Evolutionary conservation across 2,797 vertebrate species (phyloP).

Genomic region (Lateolabrax maculatus): DNA sequence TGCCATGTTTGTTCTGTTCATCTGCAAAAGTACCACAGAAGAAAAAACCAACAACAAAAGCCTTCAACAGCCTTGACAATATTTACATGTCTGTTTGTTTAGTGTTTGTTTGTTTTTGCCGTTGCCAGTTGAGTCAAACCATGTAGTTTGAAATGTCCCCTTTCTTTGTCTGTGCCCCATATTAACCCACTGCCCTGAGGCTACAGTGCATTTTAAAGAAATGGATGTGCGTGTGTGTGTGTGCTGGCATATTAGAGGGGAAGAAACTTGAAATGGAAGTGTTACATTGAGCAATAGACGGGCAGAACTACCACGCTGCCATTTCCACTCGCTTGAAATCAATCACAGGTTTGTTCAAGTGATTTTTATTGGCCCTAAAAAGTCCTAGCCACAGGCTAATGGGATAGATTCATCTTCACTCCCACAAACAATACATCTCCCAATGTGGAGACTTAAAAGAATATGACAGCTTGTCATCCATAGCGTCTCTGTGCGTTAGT

Average conservation of each 20-base stretch:
- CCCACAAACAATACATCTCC: conserved; percentile 68
- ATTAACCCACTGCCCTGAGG: conserved; percentile 56
- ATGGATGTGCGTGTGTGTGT: conserved; percentile 6
- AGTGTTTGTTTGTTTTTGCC: conserved; percentile 32
- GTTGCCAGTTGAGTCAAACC: conserved; percentile 49
- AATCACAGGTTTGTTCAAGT: conserved; percentile 71
- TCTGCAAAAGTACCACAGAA: conserved; percentile 52
- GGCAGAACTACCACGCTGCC: conserved; percentile 41
- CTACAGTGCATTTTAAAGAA: conserved; percentile 32
- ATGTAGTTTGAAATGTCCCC: conserved; percentile 42
- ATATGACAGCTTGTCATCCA: conserved; percentile 77
- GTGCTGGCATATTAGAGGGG: conserved; percentile 21
- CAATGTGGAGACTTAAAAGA: conserved; percentile 69
- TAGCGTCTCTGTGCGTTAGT: conserved; percentile 62
- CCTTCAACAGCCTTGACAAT: conserved; percentile 34
- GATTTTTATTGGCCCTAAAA: conserved; percentile 74
- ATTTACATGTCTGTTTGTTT: conserved; percentile 48
- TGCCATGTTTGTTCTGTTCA: conserved; percentile 57
- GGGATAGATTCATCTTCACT: conserved; percentile 65
- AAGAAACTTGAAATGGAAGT: conserved; percentile 18
- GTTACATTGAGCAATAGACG: conserved; percentile 20
- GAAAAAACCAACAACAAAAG: conserved; percentile 64
- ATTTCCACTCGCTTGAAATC: conserved; percentile 64
- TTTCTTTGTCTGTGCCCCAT: conserved; percentile 44
- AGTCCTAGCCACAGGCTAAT: conserved; percentile 71